Percentiles rank a stretch among this genome's conserved stretches.
These are phyloP conservation scores for Rhabdophis nuchalis DNA, from an alignment of 2,797 vertebrate genomes.

Conservation along the genomic window DNA sequence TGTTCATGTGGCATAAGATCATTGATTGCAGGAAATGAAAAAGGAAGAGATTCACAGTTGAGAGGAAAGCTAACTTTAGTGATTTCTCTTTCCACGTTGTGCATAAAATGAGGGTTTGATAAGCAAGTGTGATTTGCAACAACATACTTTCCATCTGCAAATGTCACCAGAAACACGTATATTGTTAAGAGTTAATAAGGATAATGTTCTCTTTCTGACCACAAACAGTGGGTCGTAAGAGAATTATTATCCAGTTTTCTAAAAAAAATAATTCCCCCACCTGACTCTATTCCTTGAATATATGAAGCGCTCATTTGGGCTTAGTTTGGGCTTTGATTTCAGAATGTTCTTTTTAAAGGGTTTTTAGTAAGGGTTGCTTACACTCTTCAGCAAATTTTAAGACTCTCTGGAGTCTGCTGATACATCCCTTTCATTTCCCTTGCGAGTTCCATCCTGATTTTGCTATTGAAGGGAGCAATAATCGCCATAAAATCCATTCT, in stretches of 20 bases:
- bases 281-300: background rate
- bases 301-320: background rate
- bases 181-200: background rate
- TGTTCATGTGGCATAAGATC: background rate
- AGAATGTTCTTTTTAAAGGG: background rate
- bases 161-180: background rate
- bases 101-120: background rate
- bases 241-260: background rate
- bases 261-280: no score
- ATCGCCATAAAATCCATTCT: background rate
- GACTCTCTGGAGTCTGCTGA: background rate
- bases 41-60: background rate
- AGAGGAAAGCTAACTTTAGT: background rate
- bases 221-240: background rate
- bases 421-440: background rate
- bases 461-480: background rate
- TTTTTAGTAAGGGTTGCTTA: background rate
- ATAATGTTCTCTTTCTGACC: background rate
- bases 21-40: background rate
- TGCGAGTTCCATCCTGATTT: background rate
- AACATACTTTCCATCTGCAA: background rate
- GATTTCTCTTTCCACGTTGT: background rate
- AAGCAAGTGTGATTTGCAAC: background rate
- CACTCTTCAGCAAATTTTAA: background rate
- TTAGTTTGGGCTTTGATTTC: background rate